Evolutionary conservation across 2,113 vertebrate species (phyloP).

Genomic region (Dipodomys stephensi): DNA sequence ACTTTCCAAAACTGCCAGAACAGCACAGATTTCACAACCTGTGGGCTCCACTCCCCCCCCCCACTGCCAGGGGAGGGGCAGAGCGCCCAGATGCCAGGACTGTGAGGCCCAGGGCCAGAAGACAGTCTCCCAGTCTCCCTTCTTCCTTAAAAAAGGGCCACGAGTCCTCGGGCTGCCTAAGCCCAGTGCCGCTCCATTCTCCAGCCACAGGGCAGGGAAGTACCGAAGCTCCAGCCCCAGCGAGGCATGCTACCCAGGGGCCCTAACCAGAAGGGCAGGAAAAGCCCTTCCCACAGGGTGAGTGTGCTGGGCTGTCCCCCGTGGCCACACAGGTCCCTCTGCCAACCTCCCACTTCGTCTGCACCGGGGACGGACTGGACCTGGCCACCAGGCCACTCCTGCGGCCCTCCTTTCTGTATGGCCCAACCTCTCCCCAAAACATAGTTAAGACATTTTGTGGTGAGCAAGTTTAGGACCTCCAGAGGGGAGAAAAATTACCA

Average conservation of each 20-base stretch:
- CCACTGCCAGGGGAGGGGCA: neutral
- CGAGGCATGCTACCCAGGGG: no score
- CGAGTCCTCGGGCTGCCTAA: neutral
- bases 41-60: neutral
- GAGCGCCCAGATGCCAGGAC: neutral
- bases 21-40: neutral
- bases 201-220: neutral
- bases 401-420: neutral
- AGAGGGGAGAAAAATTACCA: neutral
- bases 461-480: neutral
- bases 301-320: neutral
- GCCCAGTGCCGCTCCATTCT: accelerated
- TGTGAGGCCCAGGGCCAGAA: neutral
- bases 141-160: neutral
- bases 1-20: constrained; percentile 59
- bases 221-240: neutral
- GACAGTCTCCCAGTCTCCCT: neutral
- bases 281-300: neutral
- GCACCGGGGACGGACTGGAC: neutral
- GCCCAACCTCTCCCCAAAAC: neutral
- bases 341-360: neutral
- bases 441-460: constrained; percentile 30
- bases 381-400: neutral
- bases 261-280: neutral
- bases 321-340: neutral